Evolutionary conservation across 53 echinoderm and acorn worm genomes (phyloP).

Genomic region (Arbacia lixula): DNA sequence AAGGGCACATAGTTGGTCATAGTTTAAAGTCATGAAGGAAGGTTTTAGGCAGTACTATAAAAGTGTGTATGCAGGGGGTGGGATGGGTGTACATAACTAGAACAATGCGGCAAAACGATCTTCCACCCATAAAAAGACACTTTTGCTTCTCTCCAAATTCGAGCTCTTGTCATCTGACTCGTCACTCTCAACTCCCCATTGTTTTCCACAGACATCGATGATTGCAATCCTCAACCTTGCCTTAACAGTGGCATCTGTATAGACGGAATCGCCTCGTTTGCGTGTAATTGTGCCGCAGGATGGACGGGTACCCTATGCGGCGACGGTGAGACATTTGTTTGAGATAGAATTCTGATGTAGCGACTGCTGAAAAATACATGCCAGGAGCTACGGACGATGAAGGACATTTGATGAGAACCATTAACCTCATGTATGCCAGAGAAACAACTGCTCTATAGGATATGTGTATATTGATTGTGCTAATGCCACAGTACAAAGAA

Average conservation of each 20-base stretch:
- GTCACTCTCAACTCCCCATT: not conserved
- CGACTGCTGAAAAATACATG: too few species aligned
- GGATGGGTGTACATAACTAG: not conserved
- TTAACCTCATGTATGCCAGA: too few species aligned
- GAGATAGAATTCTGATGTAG: too few species aligned
- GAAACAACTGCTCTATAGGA: too few species aligned
- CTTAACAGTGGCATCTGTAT: constrained; percentile 4
- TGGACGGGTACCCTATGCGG: not conserved
- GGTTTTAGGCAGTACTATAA: too few species aligned
- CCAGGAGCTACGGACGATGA: too few species aligned
- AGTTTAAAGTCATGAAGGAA: too few species aligned
- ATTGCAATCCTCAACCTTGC: not conserved
- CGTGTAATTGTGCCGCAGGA: not conserved
- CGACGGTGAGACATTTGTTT: not conserved
- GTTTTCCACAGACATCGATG: not conserved
- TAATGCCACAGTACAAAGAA: too few species aligned
- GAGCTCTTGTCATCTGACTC: not conserved
- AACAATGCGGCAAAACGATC: not conserved
- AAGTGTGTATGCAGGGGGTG: too few species aligned
- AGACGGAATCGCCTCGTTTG: not conserved
- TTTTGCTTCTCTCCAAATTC: not conserved
- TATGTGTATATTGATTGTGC: too few species aligned
- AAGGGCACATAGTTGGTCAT: too few species aligned
- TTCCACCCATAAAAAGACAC: not conserved
- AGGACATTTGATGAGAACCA: too few species aligned